Evolutionary conservation across 2,797 vertebrate species (phyloP).

Genomic region (Eidolon dupreanum): DNA sequence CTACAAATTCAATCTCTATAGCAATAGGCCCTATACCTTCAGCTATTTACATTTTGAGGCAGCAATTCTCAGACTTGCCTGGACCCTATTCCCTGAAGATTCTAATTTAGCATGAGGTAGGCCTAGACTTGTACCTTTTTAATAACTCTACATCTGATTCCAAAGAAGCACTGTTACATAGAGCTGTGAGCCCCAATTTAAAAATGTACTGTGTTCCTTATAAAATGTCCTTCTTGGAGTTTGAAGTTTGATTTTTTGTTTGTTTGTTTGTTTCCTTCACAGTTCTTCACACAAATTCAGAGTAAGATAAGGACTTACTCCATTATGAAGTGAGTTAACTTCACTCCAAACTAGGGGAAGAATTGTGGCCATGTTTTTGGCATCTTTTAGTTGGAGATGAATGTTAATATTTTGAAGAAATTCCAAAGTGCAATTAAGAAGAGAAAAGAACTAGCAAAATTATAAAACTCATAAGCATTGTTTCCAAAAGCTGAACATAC

Average conservation of each 20-base stretch:
- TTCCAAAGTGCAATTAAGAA: constrained; percentile 73
- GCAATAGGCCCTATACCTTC: background rate
- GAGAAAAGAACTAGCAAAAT: constrained; percentile 56
- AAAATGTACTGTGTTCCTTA: background rate
- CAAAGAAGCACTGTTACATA: background rate
- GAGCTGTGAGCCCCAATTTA: background rate
- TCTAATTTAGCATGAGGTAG: background rate
- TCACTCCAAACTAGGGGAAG: constrained; percentile 13
- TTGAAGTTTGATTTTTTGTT: background rate
- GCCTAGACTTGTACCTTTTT: background rate
- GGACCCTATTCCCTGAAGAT: background rate
- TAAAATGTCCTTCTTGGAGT: background rate
- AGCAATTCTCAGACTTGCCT: background rate
- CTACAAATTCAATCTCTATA: background rate
- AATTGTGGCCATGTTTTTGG: constrained; percentile 62
- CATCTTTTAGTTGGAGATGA: constrained; percentile 65
- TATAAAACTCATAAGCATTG: constrained; percentile 49
- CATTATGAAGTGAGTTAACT: constrained; percentile 25
- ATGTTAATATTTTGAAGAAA: constrained; percentile 67
- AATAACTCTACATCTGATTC: background rate
- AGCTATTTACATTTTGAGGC: background rate
- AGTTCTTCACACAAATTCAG: background rate
- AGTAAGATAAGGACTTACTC: background rate
- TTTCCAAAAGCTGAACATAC: constrained; percentile 57
- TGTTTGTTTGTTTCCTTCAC: background rate